Evolutionary conservation across 2,113 vertebrate genomes (phyloP), one percentile per base, ranked within the genome.

Genomic region (Prionailurus bengalensis): DNA sequence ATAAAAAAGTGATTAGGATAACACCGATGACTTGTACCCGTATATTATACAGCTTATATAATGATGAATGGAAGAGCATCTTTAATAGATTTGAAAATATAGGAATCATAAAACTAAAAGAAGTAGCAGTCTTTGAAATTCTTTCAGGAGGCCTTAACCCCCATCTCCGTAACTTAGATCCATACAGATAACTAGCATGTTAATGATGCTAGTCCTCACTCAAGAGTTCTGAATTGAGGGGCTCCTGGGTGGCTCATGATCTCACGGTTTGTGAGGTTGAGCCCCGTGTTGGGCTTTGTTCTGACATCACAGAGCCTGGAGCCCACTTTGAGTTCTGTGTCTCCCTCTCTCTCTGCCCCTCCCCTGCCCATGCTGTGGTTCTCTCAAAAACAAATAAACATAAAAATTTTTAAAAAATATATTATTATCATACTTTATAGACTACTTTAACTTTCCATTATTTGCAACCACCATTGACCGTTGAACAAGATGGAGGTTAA

Each of bases 41-140:
- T 94, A 73, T 39, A 21, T 84, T 45, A 11, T 61, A 83, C 31
- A 90, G 16, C 16, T 81, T 85, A 8, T 48, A 4, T 88, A 36
- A 53, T 3, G 6, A 23, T 68, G 21, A 14, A 39, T 92, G 16
- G 76, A 45, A 94, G 79, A 94, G 7, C 27, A 63, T 31, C 31
- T 11, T 68, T 80, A 65, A 25, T 27, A 84, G 63, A 76, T 94
- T 55, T 92, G 71, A 76, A 97, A 83, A 92, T 82, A 71, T 6
- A 63, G 21, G 85, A 95, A 42, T 93, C 66, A 51, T 63, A 7
- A 84, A 84, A 68, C 63, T 82, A 12, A 83, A 85, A 89, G 25
- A 68, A 65, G 68, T 39, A n/a, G 23, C 7, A 74, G 15, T 66
- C 68, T 87, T 70, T 53, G 63, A 79, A 63, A 91, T 95, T 95